These are phyloP conservation scores for Hofmannophila pseudospretella DNA, from an alignment of 2,888 invertebrate genomes.

Conservation along the genomic window DNA sequence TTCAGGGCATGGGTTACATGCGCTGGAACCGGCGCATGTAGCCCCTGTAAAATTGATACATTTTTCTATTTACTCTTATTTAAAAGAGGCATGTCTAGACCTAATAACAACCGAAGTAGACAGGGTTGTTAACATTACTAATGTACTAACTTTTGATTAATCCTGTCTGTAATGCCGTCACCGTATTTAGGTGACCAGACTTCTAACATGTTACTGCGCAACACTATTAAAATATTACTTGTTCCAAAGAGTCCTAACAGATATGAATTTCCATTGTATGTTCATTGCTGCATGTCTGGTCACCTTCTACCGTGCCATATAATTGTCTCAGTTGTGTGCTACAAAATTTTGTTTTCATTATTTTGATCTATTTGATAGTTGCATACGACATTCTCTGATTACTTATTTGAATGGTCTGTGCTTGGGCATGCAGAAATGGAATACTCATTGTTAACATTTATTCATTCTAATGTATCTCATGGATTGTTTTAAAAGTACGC, in stretches of 20 bases:
- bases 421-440: constrained; percentile 78
- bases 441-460: constrained; percentile 46
- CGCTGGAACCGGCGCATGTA: no score
- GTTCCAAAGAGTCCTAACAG: not conserved
- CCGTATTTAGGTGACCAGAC: constrained; percentile 73
- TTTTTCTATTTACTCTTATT: not conserved
- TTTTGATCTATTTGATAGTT: constrained; percentile 44
- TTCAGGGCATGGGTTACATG: no score
- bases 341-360: constrained; percentile 43
- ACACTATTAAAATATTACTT: not conserved
- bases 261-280: constrained; percentile 13
- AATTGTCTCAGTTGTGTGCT: constrained; percentile 49
- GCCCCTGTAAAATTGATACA: no score
- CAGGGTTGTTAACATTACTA: constrained; percentile 52
- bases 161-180: constrained; percentile 58
- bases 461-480: constrained; percentile 34
- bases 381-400: constrained; percentile 55
- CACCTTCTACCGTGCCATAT: constrained; percentile 54
- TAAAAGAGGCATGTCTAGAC: constrained; percentile 53
- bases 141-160: constrained; percentile 31
- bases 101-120: constrained; percentile 61
- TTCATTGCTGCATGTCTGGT: constrained; percentile 77
- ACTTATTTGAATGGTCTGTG: constrained; percentile 57
- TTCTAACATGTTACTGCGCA: constrained; percentile 16
- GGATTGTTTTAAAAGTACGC: constrained; percentile 37